Conservation (phyloP, 2,113 vertebrate species). For the Pycnonotus jocosus region DNA sequence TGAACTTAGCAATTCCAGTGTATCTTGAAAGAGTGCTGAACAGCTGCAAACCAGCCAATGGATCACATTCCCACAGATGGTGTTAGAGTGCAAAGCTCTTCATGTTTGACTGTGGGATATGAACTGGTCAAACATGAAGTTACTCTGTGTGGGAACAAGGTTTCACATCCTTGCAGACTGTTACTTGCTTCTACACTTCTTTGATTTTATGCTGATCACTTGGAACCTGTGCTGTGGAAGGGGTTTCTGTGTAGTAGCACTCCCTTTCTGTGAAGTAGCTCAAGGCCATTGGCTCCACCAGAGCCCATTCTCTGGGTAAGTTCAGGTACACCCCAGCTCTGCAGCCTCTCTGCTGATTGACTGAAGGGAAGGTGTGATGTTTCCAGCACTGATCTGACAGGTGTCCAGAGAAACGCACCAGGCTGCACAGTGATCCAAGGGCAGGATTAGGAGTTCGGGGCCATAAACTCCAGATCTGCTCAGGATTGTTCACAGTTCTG, state of each 20-base stretch:
- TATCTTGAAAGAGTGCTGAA: slow-evolving; percentile 36
- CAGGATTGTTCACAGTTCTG: neutral
- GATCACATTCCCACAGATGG: slow-evolving; percentile 48
- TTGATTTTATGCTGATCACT: neutral
- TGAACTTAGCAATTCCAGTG: neutral
- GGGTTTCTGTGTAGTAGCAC: neutral
- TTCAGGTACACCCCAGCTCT: neutral
- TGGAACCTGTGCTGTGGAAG: neutral
- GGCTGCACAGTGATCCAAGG: neutral
- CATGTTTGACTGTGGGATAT: slow-evolving; percentile 10
- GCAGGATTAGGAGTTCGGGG: neutral
- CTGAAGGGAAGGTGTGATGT: neutral
- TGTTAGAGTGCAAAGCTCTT: slow-evolving; percentile 40
- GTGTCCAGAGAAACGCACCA: neutral
- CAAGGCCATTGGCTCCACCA: neutral
- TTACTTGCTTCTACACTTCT: neutral
- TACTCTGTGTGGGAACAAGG: neutral
- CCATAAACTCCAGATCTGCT: neutral
- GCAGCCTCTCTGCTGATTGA: neutral
- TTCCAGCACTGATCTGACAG: neutral
- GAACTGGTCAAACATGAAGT: slow-evolving; percentile 35
- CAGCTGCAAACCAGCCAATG: slow-evolving; percentile 43
- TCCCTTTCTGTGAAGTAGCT: too few relatives aligned
- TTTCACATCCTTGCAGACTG: neutral
- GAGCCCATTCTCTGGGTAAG: neutral